Evolutionary conservation across 2,113 vertebrate genomes (phyloP), one percentile per base, ranked within the genome.

Genomic region (Gallinago media): DNA sequence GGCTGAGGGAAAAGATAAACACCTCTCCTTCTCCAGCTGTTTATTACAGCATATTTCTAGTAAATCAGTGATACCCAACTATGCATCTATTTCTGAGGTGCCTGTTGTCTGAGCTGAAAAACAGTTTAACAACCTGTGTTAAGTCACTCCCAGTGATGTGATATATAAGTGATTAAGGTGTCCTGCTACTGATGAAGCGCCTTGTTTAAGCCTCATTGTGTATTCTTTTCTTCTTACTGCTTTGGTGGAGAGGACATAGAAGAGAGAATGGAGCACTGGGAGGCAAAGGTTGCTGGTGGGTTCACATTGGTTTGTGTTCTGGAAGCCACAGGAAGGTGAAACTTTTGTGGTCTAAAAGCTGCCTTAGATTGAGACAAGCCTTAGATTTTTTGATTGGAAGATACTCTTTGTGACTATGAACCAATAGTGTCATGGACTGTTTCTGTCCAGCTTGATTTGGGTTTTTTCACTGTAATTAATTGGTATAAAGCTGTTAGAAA

Each of bases 21-120:
- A 23, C 58, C 36, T 76, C 85, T 92, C 52, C 65, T 85, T 86
- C 67, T 81, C 70, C 85, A 73, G 74, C 58, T 87, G 46, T 63
- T 93, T 84, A 94, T 91, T 91, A 76, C 40, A 89, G 77, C 91
- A 75, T 78, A 56, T 58, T 88, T 47, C 76, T 63, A 89, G 56
- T 88, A 86, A 90, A 86, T 72, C 44, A 85, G 38, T 66, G 71
- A 29, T 79, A 70, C 38, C 42, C 71, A 49, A 26, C 66, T 91
- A 8, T 89, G 46, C 65, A 81, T 89, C 68, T 92, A 1, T 89
- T 97, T 85, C 79, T 91, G 21, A 91, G 61, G 49, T 96, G 72
- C 58, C 52, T 86, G 44, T 58, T 77, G 55, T 71, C 76, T 4
- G 19, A 86, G 38, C 44, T 85, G 67, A 80, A 65, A 61, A 84